These are phyloP conservation scores for Drosophila melanosoma DNA, from an alignment of 2,888 invertebrate species.

Conservation along the genomic window DNA sequence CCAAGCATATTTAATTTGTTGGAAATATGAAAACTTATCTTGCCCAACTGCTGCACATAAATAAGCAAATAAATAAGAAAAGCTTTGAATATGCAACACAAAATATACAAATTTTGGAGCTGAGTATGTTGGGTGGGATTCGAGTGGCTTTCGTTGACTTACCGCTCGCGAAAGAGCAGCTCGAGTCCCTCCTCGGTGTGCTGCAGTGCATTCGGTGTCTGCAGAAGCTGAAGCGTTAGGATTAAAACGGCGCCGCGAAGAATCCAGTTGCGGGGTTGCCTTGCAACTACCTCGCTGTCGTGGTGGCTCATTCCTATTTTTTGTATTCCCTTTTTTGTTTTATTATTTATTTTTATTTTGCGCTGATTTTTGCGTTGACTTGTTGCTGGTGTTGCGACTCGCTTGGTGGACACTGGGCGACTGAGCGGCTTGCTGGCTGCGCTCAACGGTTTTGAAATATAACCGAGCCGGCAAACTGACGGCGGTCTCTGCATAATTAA, in stretches of 20 bases:
- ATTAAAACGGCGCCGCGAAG: conserved; percentile 62
- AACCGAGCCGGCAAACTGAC: conserved; percentile 44
- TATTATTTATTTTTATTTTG: rapidly evolving
- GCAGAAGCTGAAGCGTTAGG: conserved; percentile 66
- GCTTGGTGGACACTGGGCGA: conserved; percentile 44
- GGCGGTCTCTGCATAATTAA: conserved; percentile 69
- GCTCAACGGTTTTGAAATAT: conserved; percentile 70
- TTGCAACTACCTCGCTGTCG: conserved; percentile 10
- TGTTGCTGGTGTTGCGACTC: conserved; percentile 11
- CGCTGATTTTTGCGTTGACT: background rate
- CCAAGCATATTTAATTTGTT: background rate
- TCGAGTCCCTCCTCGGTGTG: conserved; percentile 85
- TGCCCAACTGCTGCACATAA: too few relatives aligned
- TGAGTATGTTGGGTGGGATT: background rate
- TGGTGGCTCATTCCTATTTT: conserved; percentile 25
- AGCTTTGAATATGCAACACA: too few relatives aligned
- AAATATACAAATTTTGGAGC: background rate
- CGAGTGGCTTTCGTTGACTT: conserved; percentile 27
- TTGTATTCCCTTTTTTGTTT: background rate
- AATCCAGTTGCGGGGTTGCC: conserved; percentile 61
- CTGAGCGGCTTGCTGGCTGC: conserved; percentile 55
- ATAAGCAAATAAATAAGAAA: background rate
- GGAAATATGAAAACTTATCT: background rate
- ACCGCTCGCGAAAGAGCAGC: conserved; percentile 85
- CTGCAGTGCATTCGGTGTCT: conserved; percentile 60